Evolutionary conservation across 2,888 invertebrate species (phyloP), one percentile per base, ranked within the genome.

Genomic region (Dynastes grantii): DNA sequence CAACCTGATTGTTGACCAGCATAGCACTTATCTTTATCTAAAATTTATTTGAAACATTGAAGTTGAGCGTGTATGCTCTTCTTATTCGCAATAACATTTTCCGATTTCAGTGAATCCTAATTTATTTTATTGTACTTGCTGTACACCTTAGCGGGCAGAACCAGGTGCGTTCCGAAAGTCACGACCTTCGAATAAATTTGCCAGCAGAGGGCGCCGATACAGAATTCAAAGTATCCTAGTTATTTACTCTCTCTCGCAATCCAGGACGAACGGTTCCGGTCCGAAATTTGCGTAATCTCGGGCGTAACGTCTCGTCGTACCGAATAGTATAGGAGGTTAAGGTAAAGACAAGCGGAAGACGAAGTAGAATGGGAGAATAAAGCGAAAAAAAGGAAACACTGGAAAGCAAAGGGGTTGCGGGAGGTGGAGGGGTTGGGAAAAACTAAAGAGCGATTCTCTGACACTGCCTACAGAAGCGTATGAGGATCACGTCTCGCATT

Each of bases 401-500:
- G 32, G 5, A 37, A 37, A 5, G 32, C 32, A 45, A 45, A 8
- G 45, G 8, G 11, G 11, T 11, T 8, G 45, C 1, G 45, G 45
- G 45, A 45, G 45, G 45, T 11, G 45, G 51, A 2, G 64, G 37
- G n/a, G 2, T 16, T 5, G 61, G 61, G 27, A 61, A 11, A 55
- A 61, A 49, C 67, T 67, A 67, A 67, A 67, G 53, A 67, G 40
- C 37, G 32, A 73, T 40, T 58, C 16, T 13, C 53, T 16, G 71
- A 73, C 71, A 73, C 71, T 45, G 73, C 16, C 37, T 40, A 58
- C 16, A 61, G 61, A 61, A 45, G 78, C 78, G 83, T 83, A 83
- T 82, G 82, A 81, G 80, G 77, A 75, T 82, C 83, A 82, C 82
- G 83, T 83, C 81, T 76, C 78, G 78, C 81, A 80, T 76, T 83